Percentiles rank a stretch among this genome's conserved stretches.
Conservation (phyloP, 2,113 vertebrate species). For the Gambusia affinis region DNA sequence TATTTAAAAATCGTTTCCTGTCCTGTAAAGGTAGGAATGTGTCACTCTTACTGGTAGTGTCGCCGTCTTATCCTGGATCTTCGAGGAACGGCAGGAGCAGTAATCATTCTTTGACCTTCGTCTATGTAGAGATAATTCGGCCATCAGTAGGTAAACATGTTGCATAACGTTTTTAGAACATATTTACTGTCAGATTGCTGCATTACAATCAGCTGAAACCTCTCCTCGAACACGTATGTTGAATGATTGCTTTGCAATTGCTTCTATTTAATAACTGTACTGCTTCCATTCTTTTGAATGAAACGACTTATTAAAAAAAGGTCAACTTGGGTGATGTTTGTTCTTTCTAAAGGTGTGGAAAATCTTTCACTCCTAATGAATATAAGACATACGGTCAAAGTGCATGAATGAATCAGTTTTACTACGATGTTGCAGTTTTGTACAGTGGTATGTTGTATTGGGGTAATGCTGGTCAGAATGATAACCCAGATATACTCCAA, state of each 20-base stretch:
- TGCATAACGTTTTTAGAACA: slow-evolving; percentile 25
- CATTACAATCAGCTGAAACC: slow-evolving; percentile 33
- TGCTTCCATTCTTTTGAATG: slow-evolving; percentile 76
- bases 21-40: background rate
- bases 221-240: slow-evolving; percentile 48
- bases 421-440: background rate
- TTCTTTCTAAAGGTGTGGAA: background rate
- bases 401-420: background rate
- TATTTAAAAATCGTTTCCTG: background rate
- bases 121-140: background rate
- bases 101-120: background rate
- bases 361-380: background rate
- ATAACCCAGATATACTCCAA: background rate
- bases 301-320: slow-evolving; percentile 68
- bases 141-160: background rate
- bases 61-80: slow-evolving; percentile 31
- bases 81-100: slow-evolving; percentile 46
- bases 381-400: background rate
- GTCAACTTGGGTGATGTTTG: slow-evolving; percentile 32
- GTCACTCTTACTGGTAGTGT: background rate
- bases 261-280: slow-evolving; percentile 67
- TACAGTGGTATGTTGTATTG: background rate
- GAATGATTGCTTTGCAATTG: slow-evolving; percentile 79
- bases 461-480: background rate
- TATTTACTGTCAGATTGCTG: slow-evolving; percentile 23